Percentiles rank a stretch among this genome's conserved stretches.
Conservation (phyloP, 2,797 vertebrate genomes). For the Synaphobranchus kaupii region DNA sequence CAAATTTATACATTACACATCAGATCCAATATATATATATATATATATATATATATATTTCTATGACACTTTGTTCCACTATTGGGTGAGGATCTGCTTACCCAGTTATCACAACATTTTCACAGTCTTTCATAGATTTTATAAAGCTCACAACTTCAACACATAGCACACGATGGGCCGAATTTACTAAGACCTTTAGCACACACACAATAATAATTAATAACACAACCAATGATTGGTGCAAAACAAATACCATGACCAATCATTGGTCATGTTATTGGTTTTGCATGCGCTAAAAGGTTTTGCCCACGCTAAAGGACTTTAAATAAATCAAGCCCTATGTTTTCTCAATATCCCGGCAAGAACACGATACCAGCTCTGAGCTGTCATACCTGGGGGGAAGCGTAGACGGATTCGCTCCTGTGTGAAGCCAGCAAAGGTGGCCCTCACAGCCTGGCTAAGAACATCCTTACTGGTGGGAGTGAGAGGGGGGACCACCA, state of each 20-base stretch:
- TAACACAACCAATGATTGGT: no score
- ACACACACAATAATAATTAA: no score
- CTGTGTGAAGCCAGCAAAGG: constrained; percentile 65
- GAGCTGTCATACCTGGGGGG: constrained; percentile 41
- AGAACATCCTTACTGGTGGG: constrained; percentile 71
- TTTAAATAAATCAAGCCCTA: no score
- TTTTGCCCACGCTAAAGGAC: no score
- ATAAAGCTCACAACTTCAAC: not conserved
- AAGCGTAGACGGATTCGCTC: constrained; percentile 59
- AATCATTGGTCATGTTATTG: not conserved
- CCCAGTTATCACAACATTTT: not conserved
- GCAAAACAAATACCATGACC: no score
- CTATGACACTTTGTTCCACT: not conserved
- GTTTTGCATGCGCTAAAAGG: no score
- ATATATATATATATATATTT: not conserved
- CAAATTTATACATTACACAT: not conserved
- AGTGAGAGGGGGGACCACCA: constrained; percentile 68
- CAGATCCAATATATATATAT: not conserved
- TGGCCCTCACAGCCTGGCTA: constrained; percentile 63
- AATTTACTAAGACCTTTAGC: no score
- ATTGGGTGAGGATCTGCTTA: not conserved
- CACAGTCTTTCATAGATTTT: not conserved
- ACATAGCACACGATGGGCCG: no score
- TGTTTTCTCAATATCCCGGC: not conserved
- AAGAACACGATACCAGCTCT: not conserved